Evolutionary conservation across 2,888 invertebrate species (phyloP), one percentile per base, ranked within the genome.

Genomic region (Xiphydria camelus): DNA sequence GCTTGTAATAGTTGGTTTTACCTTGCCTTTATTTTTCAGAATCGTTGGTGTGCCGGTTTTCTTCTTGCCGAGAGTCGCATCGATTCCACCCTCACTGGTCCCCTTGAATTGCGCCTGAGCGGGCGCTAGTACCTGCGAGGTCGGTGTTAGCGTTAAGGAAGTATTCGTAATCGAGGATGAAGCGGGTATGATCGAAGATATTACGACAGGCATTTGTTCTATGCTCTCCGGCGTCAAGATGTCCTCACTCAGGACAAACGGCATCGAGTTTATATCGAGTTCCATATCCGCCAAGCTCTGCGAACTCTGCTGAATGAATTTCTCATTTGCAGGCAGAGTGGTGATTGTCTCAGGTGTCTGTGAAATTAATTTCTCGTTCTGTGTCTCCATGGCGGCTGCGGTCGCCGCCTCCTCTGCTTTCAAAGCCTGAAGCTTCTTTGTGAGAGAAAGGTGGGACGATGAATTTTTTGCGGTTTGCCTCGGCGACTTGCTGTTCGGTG

Each of bases 221-320:
- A 86, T 83, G 59, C 76, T 84, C 62, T 86, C 86, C 1, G 86
- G 81, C 1, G 84, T 84, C 45, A 87, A 71, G 26, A 84, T 80
- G 58, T 87, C 87, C 56, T 88, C 88, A 21, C 85, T 85, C 29
- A 88, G 70, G 3, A 88, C 86, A 50, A 88, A 85, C 1, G 88
- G 88, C 86, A 88, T 87, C 1, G 86, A 86, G 69, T 86, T 85
- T 22, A 88, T 88, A 66, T 89, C 88, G 53, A 88, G 83, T 23
- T 75, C 75, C 65, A 75, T 72, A 9, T 72, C 73, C 9, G 65
- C 67, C 6, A 73, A 23, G 38, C 64, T 66, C 12, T 67, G 62
- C 1, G 70, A 66, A 39, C 65, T 64, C 39, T 70, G 70, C 41
- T 70, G 70, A 38, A 68, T 65, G 32, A 55, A 64, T 42, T 72